These are phyloP conservation scores for Esox niger DNA, from an alignment of 2,113 vertebrate genomes.

Conservation along the genomic window DNA sequence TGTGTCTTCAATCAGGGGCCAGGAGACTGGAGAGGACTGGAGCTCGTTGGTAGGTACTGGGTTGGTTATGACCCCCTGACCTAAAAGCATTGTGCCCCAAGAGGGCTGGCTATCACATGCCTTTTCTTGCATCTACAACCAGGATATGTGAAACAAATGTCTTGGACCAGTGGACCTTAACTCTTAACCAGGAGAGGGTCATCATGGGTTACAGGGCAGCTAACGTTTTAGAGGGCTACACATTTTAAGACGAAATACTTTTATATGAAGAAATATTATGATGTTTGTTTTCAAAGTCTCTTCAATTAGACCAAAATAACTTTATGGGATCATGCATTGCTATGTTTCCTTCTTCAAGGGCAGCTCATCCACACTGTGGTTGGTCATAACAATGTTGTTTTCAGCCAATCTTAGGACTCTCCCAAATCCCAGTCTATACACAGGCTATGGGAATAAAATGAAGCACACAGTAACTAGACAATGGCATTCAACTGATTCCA, in stretches of 20 bases:
- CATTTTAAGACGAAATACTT: slow-evolving; percentile 1
- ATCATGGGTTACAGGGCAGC: neutral
- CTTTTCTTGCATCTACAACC: neutral
- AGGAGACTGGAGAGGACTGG: neutral
- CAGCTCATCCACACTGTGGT: slow-evolving; percentile 22
- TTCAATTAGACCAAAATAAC: slow-evolving; percentile 35
- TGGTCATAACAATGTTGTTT: slow-evolving; percentile 8
- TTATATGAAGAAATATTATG: neutral
- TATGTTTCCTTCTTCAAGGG: slow-evolving; percentile 38
- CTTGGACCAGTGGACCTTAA: neutral
- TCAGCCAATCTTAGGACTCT: neutral
- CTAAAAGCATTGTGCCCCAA: neutral
- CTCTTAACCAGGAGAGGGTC: neutral
- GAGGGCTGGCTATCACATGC: neutral
- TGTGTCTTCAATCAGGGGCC: neutral
- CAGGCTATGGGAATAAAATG: too few relatives aligned
- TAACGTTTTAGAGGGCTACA: neutral
- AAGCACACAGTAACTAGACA: too few relatives aligned
- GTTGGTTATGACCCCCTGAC: neutral
- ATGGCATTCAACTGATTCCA: neutral
- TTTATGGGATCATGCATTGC: slow-evolving; percentile 19
- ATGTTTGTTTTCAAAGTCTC: slow-evolving; percentile 13
- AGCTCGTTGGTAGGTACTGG: neutral
- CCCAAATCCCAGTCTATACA: slow-evolving; percentile 1
- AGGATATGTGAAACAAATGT: neutral